A percentile compares a stretch with the other conserved stretches of the same genome.
Evolutionary conservation across 2,888 invertebrate species (phyloP).

Genomic region (Acrobasis suavella): DNA sequence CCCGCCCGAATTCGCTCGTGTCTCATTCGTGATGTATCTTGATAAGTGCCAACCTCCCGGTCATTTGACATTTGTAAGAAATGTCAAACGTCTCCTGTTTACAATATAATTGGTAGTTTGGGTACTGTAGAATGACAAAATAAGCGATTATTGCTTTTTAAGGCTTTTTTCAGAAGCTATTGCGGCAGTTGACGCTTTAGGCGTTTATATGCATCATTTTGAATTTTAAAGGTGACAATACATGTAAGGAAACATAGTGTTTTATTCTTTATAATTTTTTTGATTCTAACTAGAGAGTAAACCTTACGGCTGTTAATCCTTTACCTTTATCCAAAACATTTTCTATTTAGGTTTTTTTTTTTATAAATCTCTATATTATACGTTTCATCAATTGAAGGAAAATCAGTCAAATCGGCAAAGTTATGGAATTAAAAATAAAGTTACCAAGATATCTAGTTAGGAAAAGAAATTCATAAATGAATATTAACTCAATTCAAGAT

Average conservation of each 20-base stretch:
- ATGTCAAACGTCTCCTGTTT: constrained; percentile 4
- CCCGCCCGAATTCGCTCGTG: neutral
- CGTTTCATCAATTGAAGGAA: too few species aligned
- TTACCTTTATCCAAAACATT: too few species aligned
- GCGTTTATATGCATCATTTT: neutral
- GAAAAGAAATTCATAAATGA: too few species aligned
- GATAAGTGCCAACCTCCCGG: constrained; percentile 12
- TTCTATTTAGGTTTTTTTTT: too few species aligned
- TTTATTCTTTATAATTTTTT: too few species aligned
- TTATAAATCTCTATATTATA: too few species aligned
- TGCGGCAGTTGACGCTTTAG: neutral
- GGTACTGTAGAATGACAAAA: neutral
- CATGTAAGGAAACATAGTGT: neutral
- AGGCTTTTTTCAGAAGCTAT: neutral
- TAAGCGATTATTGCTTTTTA: neutral
- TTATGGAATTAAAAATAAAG: too few species aligned
- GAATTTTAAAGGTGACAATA: neutral
- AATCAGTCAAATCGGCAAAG: too few species aligned
- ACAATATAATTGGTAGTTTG: constrained; percentile 3
- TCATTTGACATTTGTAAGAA: constrained; percentile 13
- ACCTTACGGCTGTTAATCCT: too few species aligned
- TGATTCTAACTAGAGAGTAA: too few species aligned
- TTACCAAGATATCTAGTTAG: too few species aligned
- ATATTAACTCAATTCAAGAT: too few species aligned
- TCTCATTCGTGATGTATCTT: constrained; percentile 19